Evolutionary conservation across 1,140 invertebrate genomes (phyloP).

Genomic region (Drosophila suzukii): DNA sequence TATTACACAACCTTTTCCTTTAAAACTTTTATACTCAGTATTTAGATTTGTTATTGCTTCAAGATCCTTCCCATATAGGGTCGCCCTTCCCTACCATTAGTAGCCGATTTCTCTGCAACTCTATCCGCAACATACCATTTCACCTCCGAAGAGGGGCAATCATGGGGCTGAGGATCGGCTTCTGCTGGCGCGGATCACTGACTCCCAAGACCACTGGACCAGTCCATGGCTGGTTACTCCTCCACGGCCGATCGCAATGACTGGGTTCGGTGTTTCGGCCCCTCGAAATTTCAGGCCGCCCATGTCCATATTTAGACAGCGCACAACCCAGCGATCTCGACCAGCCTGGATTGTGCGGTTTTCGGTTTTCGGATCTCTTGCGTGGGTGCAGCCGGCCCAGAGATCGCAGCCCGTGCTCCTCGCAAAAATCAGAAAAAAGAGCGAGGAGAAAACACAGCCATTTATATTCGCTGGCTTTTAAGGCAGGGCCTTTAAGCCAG

Average conservation of each 20-base stretch:
- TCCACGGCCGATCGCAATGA: conserved; percentile 41
- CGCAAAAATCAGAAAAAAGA: conserved; percentile 2
- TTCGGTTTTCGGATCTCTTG: conserved; percentile 33
- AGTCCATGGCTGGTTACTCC: conserved; percentile 34
- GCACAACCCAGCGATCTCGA: conserved; percentile 23
- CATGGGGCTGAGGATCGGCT: conserved; percentile 33
- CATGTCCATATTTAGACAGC: conserved; percentile 69
- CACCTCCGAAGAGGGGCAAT: conserved; percentile 18
- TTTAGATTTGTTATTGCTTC: neutral
- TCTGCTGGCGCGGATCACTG: conserved; percentile 23
- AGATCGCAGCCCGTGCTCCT: too few species aligned
- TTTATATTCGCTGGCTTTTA: conserved; percentile 60
- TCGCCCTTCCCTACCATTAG: conserved; percentile 12
- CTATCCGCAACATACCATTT: conserved; percentile 20
- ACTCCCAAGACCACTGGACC: conserved; percentile 11
- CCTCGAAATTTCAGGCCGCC: conserved; percentile 48
- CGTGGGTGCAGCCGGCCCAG: conserved; percentile 68
- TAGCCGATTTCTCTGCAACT: conserved; percentile 27
- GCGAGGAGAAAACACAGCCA: conserved; percentile 35
- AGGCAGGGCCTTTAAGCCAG: conserved; percentile 46
- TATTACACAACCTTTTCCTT: neutral
- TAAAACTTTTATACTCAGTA: neutral
- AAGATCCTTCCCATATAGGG: conserved; percentile 3
- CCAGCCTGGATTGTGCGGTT: conserved; percentile 37
- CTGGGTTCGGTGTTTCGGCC: conserved; percentile 27